Evolutionary conservation across 2,888 invertebrate species (phyloP).

Genomic region (Mactromeris polynyma): DNA sequence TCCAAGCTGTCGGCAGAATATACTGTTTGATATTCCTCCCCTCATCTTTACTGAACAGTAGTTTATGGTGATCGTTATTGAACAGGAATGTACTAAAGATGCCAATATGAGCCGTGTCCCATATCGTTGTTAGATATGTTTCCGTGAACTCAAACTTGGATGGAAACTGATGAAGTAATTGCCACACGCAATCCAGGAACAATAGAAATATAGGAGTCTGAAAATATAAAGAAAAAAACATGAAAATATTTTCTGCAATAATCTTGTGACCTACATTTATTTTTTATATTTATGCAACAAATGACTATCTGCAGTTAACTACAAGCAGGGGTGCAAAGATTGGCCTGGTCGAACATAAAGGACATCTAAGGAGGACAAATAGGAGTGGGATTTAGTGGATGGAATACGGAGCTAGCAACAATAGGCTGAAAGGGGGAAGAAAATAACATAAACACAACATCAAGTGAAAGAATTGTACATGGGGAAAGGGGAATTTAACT

Average conservation of each 20-base stretch:
- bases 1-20: slow-evolving; percentile 90
- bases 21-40: slow-evolving; percentile 71
- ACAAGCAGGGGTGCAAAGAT: no score
- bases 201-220: slow-evolving; percentile 95
- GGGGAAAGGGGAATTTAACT: no score
- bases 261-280: not conserved
- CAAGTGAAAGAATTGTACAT: no score
- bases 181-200: slow-evolving; percentile 97
- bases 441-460: no score
- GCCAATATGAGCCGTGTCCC: slow-evolving; percentile 96
- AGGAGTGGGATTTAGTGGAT: no score
- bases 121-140: slow-evolving; percentile 95
- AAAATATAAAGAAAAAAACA: not conserved
- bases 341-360: no score
- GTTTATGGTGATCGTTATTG: slow-evolving; percentile 93
- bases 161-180: slow-evolving; percentile 95
- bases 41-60: slow-evolving; percentile 88
- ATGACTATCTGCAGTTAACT: no score
- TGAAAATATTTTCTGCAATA: not conserved
- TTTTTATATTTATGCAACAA: not conserved
- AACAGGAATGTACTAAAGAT: slow-evolving; percentile 97
- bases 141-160: slow-evolving; percentile 96
- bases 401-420: no score
- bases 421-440: no score
- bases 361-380: no score